Conservation (phyloP, 2,113 vertebrate species). For the Barbus barbus region DNA sequence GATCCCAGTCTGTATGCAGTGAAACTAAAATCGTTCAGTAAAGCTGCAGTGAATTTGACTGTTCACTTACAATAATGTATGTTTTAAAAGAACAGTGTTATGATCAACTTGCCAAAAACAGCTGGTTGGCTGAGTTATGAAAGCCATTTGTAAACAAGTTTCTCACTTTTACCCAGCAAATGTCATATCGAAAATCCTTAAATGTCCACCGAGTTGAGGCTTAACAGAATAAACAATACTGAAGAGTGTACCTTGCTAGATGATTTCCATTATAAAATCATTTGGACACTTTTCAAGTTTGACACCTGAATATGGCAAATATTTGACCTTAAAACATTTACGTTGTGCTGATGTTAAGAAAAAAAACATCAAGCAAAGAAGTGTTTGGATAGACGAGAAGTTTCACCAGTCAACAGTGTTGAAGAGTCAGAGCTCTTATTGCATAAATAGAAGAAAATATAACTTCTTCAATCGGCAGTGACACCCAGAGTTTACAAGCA, state of each 20-base stretch:
- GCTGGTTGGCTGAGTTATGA: background rate
- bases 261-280: background rate
- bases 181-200: background rate
- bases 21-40: background rate
- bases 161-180: background rate
- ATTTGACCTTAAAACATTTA: background rate
- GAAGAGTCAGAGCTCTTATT: background rate
- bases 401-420: background rate
- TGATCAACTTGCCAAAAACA: background rate
- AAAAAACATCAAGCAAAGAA: background rate
- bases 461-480: background rate
- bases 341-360: background rate
- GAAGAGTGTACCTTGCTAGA: background rate
- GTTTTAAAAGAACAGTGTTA: background rate
- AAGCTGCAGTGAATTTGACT: background rate
- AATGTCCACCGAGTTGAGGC: background rate
- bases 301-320: background rate
- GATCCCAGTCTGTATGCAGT: background rate
- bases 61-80: background rate
- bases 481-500: background rate
- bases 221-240: background rate
- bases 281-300: background rate
- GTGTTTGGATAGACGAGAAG: background rate
- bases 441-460: conserved; percentile 4
- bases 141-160: conserved; percentile 18